Conservation (phyloP, 1,140 invertebrate species). For the Littorina saxatilis region DNA sequence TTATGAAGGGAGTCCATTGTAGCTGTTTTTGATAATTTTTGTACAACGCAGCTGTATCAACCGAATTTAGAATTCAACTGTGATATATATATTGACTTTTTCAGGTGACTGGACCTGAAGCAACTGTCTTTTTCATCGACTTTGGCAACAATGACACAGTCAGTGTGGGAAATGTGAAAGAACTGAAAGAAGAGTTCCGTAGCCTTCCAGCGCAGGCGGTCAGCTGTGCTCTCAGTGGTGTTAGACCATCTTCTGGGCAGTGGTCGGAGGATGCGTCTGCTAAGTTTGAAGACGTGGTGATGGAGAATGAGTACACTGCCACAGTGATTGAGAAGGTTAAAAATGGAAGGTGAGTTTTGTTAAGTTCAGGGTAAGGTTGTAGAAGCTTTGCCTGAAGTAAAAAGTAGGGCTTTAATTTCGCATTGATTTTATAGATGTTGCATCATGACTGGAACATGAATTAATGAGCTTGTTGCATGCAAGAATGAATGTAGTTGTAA, state of each 20-base stretch:
- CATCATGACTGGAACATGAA: too few relatives aligned
- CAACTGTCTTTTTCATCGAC: slow-evolving; percentile 82
- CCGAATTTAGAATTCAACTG: too few relatives aligned
- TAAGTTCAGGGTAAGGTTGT: too few relatives aligned
- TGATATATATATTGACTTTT: too few relatives aligned
- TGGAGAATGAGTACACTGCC: slow-evolving; percentile 53
- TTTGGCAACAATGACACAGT: slow-evolving; percentile 70
- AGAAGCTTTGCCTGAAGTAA: too few relatives aligned
- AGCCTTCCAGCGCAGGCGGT: slow-evolving; percentile 73
- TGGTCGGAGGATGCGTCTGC: slow-evolving; percentile 58
- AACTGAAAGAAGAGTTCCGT: slow-evolving; percentile 68
- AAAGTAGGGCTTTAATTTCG: too few relatives aligned
- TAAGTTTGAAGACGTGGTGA: slow-evolving; percentile 58
- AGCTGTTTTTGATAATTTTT: too few relatives aligned
- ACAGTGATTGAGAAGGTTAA: slow-evolving; percentile 22
- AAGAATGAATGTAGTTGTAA: too few relatives aligned
- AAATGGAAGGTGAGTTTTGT: slow-evolving; percentile 11
- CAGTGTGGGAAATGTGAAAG: slow-evolving; percentile 44
- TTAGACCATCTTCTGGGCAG: slow-evolving; percentile 31
- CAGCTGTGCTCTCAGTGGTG: slow-evolving; percentile 55
- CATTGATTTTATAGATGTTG: too few relatives aligned
- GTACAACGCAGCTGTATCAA: too few relatives aligned
- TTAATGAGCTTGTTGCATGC: too few relatives aligned
- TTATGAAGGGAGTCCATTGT: too few relatives aligned
- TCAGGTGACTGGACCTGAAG: slow-evolving; percentile 4